Evolutionary conservation across 2,888 invertebrate genomes (phyloP).

Genomic region (Ennomos fuscantarius): DNA sequence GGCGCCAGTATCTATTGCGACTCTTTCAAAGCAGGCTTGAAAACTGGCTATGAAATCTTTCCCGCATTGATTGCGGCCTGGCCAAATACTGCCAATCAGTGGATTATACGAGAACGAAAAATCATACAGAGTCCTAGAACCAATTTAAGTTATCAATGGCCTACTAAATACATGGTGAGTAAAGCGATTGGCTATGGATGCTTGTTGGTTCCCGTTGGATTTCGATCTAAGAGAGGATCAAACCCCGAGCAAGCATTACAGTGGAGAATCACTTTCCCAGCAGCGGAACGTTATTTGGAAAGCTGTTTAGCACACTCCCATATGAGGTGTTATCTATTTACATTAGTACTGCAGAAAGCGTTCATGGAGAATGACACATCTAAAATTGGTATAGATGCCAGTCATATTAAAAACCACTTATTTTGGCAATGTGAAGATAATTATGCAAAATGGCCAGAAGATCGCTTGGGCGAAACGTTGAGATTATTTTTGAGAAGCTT

Average conservation of each 20-base stretch:
- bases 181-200: constrained; percentile 88
- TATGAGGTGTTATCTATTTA: constrained; percentile 88
- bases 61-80: constrained; percentile 89
- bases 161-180: constrained; percentile 87
- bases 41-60: constrained; percentile 87
- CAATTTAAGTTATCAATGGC: constrained; percentile 88
- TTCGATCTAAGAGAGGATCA: constrained; percentile 85
- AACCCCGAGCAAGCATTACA: constrained; percentile 88
- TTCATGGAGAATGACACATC: constrained; percentile 88
- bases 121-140: constrained; percentile 84
- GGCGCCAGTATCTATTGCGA: constrained; percentile 89
- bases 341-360: constrained; percentile 88
- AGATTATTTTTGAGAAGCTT: constrained; percentile 87
- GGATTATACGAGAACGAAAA: constrained; percentile 86
- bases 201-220: constrained; percentile 89
- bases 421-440: constrained; percentile 92
- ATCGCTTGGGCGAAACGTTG: constrained; percentile 88
- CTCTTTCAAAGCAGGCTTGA: constrained; percentile 67
- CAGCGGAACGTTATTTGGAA: constrained; percentile 91
- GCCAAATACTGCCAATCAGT: constrained; percentile 90
- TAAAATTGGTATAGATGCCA: constrained; percentile 87
- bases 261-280: constrained; percentile 92
- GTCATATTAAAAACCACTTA: constrained; percentile 90
- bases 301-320: constrained; percentile 89
- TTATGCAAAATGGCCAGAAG: constrained; percentile 89